These are phyloP conservation scores for Oxycera nigricornis DNA, from an alignment of 2,888 invertebrate genomes.

Conservation along the genomic window DNA sequence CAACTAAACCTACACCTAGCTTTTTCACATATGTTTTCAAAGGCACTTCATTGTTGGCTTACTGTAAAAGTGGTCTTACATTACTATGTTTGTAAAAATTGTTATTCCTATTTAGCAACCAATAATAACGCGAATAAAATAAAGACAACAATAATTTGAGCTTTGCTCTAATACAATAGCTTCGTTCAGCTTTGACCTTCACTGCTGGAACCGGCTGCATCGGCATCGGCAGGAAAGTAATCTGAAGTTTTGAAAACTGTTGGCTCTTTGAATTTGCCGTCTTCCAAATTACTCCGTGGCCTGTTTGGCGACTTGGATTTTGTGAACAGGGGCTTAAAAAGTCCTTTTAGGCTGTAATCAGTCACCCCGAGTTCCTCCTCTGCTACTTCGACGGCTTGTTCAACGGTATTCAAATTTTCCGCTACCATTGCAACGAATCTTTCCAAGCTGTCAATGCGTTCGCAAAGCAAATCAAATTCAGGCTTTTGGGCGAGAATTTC, in stretches of 20 bases:
- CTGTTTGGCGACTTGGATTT: constrained; percentile 50
- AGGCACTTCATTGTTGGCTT: no score
- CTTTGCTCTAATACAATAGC: no score
- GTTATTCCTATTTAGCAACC: no score
- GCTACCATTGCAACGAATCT: constrained; percentile 66
- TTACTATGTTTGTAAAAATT: no score
- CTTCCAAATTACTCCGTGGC: constrained; percentile 51
- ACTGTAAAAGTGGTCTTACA: no score
- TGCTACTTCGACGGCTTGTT: constrained; percentile 68
- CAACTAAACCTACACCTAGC: no score
- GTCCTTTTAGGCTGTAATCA: constrained; percentile 67
- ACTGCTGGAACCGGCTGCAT: no score
- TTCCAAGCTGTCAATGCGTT: constrained; percentile 66
- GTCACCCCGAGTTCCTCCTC: constrained; percentile 68
- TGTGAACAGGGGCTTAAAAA: constrained; percentile 68
- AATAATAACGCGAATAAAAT: no score
- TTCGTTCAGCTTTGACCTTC: no score
- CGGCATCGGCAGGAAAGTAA: constrained; percentile 51
- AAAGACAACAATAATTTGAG: no score
- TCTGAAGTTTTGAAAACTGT: constrained; percentile 57
- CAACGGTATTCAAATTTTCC: constrained; percentile 64
- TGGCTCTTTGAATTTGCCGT: constrained; percentile 57
- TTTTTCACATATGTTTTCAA: no score
- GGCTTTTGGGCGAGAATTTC: constrained; percentile 65
- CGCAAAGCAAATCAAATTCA: constrained; percentile 65